These are phyloP conservation scores for Nomada ferruginata DNA, from an alignment of 2,888 invertebrate genomes.

Conservation along the genomic window DNA sequence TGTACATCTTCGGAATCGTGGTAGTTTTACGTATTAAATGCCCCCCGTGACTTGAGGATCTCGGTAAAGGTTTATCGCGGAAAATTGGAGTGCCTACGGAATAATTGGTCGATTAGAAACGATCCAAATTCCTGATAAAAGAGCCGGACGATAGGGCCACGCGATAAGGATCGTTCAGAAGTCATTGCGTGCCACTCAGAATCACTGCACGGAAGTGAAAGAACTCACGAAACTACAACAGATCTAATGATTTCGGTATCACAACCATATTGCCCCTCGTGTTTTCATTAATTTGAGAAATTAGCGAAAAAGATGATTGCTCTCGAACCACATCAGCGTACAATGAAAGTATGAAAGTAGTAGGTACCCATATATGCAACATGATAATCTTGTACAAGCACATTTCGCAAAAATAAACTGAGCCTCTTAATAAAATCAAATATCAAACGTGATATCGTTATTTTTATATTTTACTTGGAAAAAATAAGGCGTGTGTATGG, in stretches of 20 bases:
- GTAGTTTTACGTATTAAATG: slow-evolving; percentile 10
- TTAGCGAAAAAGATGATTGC: neutral
- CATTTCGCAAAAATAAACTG: neutral
- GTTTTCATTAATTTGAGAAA: neutral
- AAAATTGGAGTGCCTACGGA: slow-evolving; percentile 60
- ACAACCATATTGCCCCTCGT: neutral
- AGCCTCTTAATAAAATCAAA: neutral
- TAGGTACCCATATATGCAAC: too few species aligned
- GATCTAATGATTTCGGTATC: slow-evolving; percentile 44
- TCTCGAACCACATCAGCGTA: too few species aligned
- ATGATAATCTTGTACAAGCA: neutral
- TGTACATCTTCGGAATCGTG: neutral
- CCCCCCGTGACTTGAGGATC: slow-evolving; percentile 10
- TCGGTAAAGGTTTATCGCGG: slow-evolving; percentile 56
- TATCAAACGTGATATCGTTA: too few species aligned
- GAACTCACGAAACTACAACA: slow-evolving; percentile 51
- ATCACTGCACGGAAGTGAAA: slow-evolving; percentile 30
- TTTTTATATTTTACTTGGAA: too few species aligned
- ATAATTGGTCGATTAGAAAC: slow-evolving; percentile 66
- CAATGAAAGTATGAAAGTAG: neutral
- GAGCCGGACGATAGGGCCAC: slow-evolving; percentile 49
- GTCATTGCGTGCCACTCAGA: slow-evolving; percentile 61
- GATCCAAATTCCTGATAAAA: slow-evolving; percentile 60
- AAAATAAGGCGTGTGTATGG: too few species aligned
- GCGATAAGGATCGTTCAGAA: slow-evolving; percentile 55